phyloP scores from a whole-genome alignment of 2,888 invertebrate genomes.

The Leptogaster cylindrica region DNA sequence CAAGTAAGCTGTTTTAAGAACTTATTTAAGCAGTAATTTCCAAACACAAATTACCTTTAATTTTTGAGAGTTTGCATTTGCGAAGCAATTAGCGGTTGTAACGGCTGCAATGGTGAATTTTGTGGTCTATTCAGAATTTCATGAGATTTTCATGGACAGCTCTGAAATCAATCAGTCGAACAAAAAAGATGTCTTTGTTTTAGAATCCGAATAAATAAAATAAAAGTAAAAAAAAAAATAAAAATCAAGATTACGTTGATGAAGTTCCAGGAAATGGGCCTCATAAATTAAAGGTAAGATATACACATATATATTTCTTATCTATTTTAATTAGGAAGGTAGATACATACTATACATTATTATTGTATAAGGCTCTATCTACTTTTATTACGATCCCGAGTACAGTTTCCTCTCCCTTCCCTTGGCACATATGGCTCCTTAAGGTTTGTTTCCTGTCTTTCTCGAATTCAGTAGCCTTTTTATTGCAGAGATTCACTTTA shows the following conservation, averaged over 20 bases:
- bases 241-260: conserved; percentile 76
- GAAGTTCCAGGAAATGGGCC: conserved; percentile 69
- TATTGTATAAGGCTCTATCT: conserved; percentile 93
- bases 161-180: no score
- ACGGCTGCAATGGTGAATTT: no score
- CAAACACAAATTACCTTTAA: no score
- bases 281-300: conserved; percentile 77
- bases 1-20: no score
- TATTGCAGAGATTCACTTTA: conserved; percentile 82
- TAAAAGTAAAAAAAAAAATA: conserved; percentile 63
- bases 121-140: no score
- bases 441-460: conserved; percentile 67
- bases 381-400: conserved; percentile 97
- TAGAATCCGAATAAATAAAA: no score
- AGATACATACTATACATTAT: conserved; percentile 63
- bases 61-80: no score
- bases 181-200: no score
- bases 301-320: conserved; percentile 63
- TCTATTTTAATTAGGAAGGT: conserved; percentile 75
- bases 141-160: no score
- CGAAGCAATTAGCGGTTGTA: no score
- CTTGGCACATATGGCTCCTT: conserved; percentile 93
- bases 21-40: no score
- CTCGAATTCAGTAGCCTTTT: no score
- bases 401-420: conserved; percentile 83